These are phyloP conservation scores for Dinocampus coccinellae DNA, from an alignment of 2,888 invertebrate genomes.

Conservation along the genomic window DNA sequence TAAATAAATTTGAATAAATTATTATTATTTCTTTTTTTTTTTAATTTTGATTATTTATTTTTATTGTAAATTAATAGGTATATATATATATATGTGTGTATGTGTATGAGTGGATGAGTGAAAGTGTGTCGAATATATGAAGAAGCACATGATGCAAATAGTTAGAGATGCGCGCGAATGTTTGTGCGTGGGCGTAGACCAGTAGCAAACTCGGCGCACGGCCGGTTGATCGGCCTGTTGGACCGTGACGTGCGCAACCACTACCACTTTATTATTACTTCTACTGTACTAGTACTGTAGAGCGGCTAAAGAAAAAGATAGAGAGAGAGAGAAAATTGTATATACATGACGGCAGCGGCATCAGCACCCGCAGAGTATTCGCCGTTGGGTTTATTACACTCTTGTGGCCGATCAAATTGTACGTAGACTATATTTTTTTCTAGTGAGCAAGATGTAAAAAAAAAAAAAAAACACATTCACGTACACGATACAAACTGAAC, in stretches of 20 bases:
- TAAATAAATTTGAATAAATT: too few relatives aligned
- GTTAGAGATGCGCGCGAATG: conserved; percentile 4
- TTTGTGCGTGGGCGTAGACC: conserved; percentile 49
- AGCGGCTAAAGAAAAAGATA: background rate
- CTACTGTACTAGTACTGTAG: conserved; percentile 43
- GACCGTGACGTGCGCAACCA: conserved; percentile 66
- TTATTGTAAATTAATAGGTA: too few relatives aligned
- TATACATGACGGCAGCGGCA: background rate
- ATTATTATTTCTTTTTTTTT: too few relatives aligned
- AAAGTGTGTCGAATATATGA: background rate
- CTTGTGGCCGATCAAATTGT: conserved; percentile 19
- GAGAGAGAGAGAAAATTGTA: background rate
- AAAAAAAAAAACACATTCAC: background rate
- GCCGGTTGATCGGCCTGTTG: conserved; percentile 66
- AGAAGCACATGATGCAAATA: background rate
- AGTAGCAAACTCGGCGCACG: conserved; percentile 63
- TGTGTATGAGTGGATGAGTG: too few relatives aligned
- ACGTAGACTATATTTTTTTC: conserved; percentile 2
- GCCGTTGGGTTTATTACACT: conserved; percentile 18
- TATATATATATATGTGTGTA: too few relatives aligned
- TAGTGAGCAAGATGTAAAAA: background rate
- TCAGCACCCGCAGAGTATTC: conserved; percentile 2
- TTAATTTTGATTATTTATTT: too few relatives aligned
- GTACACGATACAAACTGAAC: background rate
- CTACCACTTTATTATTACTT: conserved; percentile 66